Evolutionary conservation across 2,113 vertebrate species (phyloP), one percentile per base, ranked within the genome.

Genomic region (Centropristis striata): DNA sequence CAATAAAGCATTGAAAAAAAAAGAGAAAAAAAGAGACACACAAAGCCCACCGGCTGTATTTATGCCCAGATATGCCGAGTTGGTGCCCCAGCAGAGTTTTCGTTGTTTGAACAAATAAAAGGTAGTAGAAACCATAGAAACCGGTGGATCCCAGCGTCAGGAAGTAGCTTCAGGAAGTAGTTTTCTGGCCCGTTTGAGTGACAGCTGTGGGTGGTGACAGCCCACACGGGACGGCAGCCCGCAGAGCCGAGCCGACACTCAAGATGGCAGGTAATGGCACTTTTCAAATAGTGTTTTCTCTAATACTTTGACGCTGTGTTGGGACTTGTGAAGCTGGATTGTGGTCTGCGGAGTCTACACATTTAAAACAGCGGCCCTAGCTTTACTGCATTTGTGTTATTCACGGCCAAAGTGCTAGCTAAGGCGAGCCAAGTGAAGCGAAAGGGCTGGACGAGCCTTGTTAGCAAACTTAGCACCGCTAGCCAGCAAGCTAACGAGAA

Each of bases 211-310:
- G 87, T 63, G 82, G 92, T 93, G 91, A 94, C 93, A 94, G 89
- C 89, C 91, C 89, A 93, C 86, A 92, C 90, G 66, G 92, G 90
- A 93, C 92, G 86, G 92, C 88, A 89, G 86, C 90, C 90, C 86
- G 84, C 89, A 84, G 84, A 93, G 90, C 88, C 81, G 87, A 92
- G 89, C 84, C 86, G 87, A 92, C 58, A 87, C 88, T 92, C 94
- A 96, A 97, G 94, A 97, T 96, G 96, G 96, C 95, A 91, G 92
- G 95, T 92, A 84, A 91, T 70, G 83, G 72, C 58, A 90, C 90
- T 87, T 89, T 83, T 81, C 37, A 78, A 87, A 86, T 42, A 71
- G 4, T 88, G 11, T 75, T 78, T 84, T 85, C 23, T 84, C 70
- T 4, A 9, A 4, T 63, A 74, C 8, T 86, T 54, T 32, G 12